Evolutionary conservation across 2,113 vertebrate species (phyloP).

Genomic region (Coptodon rendalli): DNA sequence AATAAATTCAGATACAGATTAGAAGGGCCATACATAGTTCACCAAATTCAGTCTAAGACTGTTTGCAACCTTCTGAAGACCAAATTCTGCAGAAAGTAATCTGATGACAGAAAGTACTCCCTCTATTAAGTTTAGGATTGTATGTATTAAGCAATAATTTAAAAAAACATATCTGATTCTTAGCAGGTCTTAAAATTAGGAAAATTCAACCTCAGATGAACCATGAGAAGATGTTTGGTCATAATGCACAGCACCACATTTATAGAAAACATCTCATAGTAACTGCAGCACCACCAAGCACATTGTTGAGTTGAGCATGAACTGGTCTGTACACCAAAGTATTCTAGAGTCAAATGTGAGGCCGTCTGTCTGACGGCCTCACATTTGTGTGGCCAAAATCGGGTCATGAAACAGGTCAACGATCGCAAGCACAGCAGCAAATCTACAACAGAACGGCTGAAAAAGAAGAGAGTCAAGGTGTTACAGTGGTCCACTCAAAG

Average conservation of each 20-base stretch:
- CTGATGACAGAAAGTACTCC: neutral
- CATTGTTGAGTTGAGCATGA: neutral
- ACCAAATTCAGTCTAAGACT: neutral
- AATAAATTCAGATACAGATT: neutral
- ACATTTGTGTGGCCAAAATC: accelerated
- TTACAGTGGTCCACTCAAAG: accelerated
- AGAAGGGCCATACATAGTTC: neutral
- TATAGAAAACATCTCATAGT: neutral
- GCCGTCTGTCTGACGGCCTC: neutral
- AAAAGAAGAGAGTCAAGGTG: neutral
- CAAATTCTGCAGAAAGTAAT: neutral
- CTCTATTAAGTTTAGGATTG: neutral
- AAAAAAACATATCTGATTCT: neutral
- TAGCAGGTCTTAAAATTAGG: neutral
- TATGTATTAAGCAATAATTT: accelerated
- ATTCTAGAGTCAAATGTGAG: neutral
- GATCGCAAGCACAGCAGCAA: neutral
- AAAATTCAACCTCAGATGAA: neutral
- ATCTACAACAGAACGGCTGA: neutral
- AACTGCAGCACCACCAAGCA: neutral
- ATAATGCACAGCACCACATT: neutral
- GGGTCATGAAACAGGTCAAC: neutral
- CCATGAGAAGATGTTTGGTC: neutral
- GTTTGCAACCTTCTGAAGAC: neutral
- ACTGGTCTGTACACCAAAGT: neutral